Evolutionary conservation across 2,888 invertebrate genomes (phyloP).

Genomic region (Ptychoptera albimana): DNA sequence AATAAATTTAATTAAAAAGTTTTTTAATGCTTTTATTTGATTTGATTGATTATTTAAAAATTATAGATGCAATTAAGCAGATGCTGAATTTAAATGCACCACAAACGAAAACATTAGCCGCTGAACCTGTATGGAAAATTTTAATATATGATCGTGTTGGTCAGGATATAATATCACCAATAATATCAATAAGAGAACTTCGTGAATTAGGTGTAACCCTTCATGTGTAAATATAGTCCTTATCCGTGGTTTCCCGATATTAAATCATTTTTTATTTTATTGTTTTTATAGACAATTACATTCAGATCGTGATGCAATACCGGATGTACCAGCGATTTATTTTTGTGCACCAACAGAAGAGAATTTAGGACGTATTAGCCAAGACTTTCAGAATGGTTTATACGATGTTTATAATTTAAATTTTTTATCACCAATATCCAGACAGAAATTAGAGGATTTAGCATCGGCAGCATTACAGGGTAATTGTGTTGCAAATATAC

Average conservation of each 20-base stretch:
- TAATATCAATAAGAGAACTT: slow-evolving; percentile 89
- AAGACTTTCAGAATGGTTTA: slow-evolving; percentile 72
- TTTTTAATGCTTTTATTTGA: not conserved
- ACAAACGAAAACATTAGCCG: slow-evolving; percentile 53
- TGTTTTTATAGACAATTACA: slow-evolving; percentile 76
- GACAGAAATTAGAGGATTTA: slow-evolving; percentile 87
- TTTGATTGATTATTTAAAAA: slow-evolving; percentile 10
- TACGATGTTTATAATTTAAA: slow-evolving; percentile 95
- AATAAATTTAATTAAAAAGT: not conserved
- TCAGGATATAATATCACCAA: slow-evolving; percentile 95
- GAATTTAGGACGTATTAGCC: slow-evolving; percentile 84
- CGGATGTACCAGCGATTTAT: slow-evolving; percentile 97
- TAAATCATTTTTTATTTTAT: too few species aligned
- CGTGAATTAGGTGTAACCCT: slow-evolving; percentile 93
- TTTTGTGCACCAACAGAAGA: slow-evolving; percentile 94
- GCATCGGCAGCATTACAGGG: slow-evolving; percentile 84
- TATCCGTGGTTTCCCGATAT: too few species aligned
- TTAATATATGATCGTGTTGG: slow-evolving; percentile 91
- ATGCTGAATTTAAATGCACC: slow-evolving; percentile 89
- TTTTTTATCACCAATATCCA: slow-evolving; percentile 87
- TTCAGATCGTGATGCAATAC: slow-evolving; percentile 81
- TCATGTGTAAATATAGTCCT: slow-evolving; percentile 68
- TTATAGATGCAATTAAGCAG: slow-evolving; percentile 77
- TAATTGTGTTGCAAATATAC: slow-evolving; percentile 79
- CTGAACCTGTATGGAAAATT: slow-evolving; percentile 92